Evolutionary conservation across 2,113 vertebrate genomes (phyloP).

Genomic region (Peucedramus taeniatus): DNA sequence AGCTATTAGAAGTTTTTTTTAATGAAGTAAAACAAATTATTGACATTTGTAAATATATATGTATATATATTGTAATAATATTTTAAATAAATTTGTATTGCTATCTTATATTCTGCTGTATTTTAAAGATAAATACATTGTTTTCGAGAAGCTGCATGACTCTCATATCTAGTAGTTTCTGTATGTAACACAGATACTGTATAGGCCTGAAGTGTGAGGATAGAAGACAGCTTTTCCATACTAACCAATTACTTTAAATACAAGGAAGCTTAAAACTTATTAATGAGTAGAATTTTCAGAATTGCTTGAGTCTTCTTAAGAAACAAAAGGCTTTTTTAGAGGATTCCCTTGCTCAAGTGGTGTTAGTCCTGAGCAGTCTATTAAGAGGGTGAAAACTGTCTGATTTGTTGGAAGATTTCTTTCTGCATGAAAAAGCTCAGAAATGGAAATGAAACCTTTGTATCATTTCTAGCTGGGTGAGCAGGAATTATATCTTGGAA

Average conservation of each 20-base stretch:
- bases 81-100: background rate
- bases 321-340: background rate
- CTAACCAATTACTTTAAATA: background rate
- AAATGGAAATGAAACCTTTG: background rate
- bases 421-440: background rate
- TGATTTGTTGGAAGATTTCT: background rate
- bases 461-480: background rate
- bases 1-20: background rate
- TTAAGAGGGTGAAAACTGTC: background rate
- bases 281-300: background rate
- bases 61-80: background rate
- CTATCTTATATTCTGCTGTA: background rate
- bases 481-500: background rate
- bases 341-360: background rate
- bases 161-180: background rate
- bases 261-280: background rate
- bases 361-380: background rate
- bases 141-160: background rate
- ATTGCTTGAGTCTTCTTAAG: background rate
- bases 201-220: background rate
- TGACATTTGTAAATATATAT: background rate
- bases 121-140: background rate
- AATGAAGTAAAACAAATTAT: background rate
- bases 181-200: background rate
- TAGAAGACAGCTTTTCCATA: background rate